Base-by-base conservation (phyloP, 2,888 invertebrate genomes). In the Ctena decussata region DNA sequence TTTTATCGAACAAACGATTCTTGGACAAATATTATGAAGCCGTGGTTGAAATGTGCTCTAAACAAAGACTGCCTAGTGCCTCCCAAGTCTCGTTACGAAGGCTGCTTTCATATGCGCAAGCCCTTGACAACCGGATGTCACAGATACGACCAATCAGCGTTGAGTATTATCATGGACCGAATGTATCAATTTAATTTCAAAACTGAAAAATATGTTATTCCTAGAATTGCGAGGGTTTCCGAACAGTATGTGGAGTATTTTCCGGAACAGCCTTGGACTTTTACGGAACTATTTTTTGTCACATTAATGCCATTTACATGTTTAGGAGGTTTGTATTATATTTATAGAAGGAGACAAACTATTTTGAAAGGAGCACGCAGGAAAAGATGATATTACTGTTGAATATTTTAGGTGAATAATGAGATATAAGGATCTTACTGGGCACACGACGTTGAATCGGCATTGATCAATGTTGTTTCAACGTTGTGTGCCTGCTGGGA, bases 41-140 rank as follows among this genome's bases (percentile, higher is more conserved):
- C 94, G 15, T 93, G 93, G 94, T 76, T 94, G 21, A 92, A 91
- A 44, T 94, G 94, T 87, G 92, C 92, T 2, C 84, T 94, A n/a
- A 93, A 89, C 46, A 79, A 77, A 39, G 85, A 89, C 15, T 94
- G 94, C 73, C 91, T 94, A 18, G 85, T 91, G 21, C 94, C 94
- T 0, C 75, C 82, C 21, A 82, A 86, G 35, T 89, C 93, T 8
- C 74, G 84, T 24, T 88, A 89, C 30, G 85, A 89, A 21, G 92
- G 90, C 32, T 94, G 94, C 72, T 91, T 94, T 69, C 90, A 93
- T 76, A 85, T 91, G 39, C 90, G 93, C 18, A 85, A 84, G 3
- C 94, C 94, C 21, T 88, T 86, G 57, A 92, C 92, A 65, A 94
- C 94, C 0, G 94, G 94, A 3, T 94, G 94, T 80, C 94, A 94